Evolutionary conservation across 2,888 invertebrate species (phyloP), one percentile per base, ranked within the genome.

Genomic region (Philonicus albiceps): DNA sequence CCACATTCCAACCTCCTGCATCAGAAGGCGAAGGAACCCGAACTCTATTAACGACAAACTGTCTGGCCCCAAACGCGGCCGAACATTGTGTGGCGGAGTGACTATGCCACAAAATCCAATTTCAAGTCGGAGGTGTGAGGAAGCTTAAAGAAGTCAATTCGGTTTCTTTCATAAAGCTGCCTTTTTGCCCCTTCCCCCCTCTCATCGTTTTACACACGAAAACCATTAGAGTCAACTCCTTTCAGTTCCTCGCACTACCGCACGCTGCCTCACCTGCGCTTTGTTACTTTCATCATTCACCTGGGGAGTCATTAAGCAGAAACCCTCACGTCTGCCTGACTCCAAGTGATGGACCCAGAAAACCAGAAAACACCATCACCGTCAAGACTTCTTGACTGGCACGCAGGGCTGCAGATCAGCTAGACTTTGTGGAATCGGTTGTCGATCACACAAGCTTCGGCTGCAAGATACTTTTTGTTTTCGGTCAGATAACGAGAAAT

Each of bases 301-400:
- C 64, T 83, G 16, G 34, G 83, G 72, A 83, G 83, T 83, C 83
- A 83, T 83, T 83, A 83, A 83, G 64, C 83, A 83, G 83, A 83
- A 81, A 72, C 83, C 83, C 72, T 72, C 64, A 40, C 83, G 37
- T 64, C 64, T 72, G 83, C 8, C 13, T 72, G 83, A 19, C 13
- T 72, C 34, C 13, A 31, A 72, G 22, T 7, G 83, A 30, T 83
- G 72, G 40, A 83, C n/a, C n/a, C 30, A 72, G 22, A 13, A 64
- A 31, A 7, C 64, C 53, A 53, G 53, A 53, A 53, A 64, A 19
- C 64, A 55, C 19, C 55, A 19, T 6, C n/a, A 2, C 27, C 64
- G 1, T 27, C 64, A 27, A 64, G 64, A 64, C 11, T 64, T 22
- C 64, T 64, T 19, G 7, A 53, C 11, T 19, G 4, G 19, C 72